Evolutionary conservation across 1,140 invertebrate genomes (phyloP).

Genomic region (Hypothenemus hampei): DNA sequence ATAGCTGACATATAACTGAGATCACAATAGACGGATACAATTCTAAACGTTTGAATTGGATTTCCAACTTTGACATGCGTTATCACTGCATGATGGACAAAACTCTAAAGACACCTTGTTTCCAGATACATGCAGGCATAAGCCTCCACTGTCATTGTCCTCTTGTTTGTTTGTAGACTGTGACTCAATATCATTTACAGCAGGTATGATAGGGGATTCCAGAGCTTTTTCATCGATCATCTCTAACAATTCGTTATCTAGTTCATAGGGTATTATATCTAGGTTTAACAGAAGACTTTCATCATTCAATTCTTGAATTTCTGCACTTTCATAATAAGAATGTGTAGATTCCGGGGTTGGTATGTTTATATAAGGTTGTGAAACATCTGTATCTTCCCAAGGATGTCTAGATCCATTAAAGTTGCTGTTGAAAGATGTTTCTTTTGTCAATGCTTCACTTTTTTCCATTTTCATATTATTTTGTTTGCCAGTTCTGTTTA

Average conservation of each 20-base stretch:
- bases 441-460: constrained; percentile 9
- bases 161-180: not conserved
- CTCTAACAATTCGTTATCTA: constrained; percentile 22
- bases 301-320: constrained; percentile 23
- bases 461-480: constrained; percentile 22
- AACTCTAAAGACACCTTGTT: constrained; percentile 52
- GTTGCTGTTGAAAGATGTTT: not conserved
- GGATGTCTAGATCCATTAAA: constrained; percentile 28
- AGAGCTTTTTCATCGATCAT: constrained; percentile 22
- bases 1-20: not conserved
- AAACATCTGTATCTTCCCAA: constrained; percentile 27
- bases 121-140: constrained; percentile 53
- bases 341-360: constrained; percentile 23
- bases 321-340: constrained; percentile 23
- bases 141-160: constrained; percentile 41
- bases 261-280: constrained; percentile 19
- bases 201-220: constrained; percentile 26
- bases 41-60: not conserved
- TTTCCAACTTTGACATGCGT: constrained; percentile 35
- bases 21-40: not conserved
- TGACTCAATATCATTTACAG: constrained; percentile 15
- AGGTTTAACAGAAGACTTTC: constrained; percentile 23
- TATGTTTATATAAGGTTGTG: constrained; percentile 13
- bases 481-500: constrained; percentile 18
- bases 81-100: constrained; percentile 48